A percentile compares a stretch with the other conserved stretches of the same genome.
Evolutionary conservation across 2,113 vertebrate species (phyloP).

Genomic region (Sorex fumeus): DNA sequence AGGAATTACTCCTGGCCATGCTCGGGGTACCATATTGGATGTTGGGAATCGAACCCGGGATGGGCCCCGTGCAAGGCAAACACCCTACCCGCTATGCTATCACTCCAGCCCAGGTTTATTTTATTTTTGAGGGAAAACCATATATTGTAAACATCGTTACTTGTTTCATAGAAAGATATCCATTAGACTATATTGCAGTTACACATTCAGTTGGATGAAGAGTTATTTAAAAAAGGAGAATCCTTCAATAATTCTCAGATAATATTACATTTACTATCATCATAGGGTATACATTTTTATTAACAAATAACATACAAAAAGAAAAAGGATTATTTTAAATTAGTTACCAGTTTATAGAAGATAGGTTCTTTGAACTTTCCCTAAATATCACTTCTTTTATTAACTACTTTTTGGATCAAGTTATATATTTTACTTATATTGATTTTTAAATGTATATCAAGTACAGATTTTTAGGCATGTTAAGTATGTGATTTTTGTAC

Average conservation of each 20-base stretch:
- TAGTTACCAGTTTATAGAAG: neutral
- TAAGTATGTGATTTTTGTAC: neutral
- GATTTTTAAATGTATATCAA: neutral
- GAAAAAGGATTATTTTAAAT: neutral
- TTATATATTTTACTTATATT: neutral
- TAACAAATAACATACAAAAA: neutral
- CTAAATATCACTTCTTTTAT: neutral
- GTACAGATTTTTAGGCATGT: neutral
- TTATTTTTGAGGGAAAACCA: neutral
- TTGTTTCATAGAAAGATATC: neutral
- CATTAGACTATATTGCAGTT: neutral
- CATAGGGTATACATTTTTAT: neutral
- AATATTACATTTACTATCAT: neutral
- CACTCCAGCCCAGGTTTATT: no score
- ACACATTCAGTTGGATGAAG: neutral
- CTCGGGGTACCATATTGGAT: no score
- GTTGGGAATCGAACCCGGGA: no score
- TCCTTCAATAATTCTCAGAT: slow-evolving; percentile 14
- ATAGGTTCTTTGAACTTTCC: neutral
- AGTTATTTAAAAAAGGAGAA: neutral
- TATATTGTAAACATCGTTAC: neutral
- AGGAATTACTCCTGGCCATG: no score
- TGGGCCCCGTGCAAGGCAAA: no score
- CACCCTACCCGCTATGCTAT: no score
- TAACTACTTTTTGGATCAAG: neutral